These are phyloP conservation scores for Pseudobourletiella spinata DNA, from an alignment of 1,140 invertebrate genomes.

Conservation along the genomic window DNA sequence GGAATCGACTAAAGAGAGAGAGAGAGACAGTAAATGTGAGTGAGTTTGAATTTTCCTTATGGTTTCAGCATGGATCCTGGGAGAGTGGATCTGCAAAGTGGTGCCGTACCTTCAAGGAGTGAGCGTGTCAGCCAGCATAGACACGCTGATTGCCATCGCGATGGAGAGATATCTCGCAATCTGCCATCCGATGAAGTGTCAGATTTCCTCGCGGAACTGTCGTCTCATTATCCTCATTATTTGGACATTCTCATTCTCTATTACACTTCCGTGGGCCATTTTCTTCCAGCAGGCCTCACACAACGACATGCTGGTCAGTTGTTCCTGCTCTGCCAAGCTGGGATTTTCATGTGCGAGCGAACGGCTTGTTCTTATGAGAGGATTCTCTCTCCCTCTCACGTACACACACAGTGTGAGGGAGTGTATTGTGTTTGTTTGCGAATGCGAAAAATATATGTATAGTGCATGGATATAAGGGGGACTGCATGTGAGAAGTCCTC, in stretches of 20 bases:
- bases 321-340: no score
- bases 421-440: no score
- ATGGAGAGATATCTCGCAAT: conserved; percentile 50
- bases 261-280: conserved; percentile 47
- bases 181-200: conserved; percentile 45
- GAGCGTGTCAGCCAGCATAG: conserved; percentile 49
- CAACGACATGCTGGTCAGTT: conserved; percentile 28
- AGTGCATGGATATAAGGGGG: no score
- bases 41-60: no score
- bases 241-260: conserved; percentile 43
- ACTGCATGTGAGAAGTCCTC: no score
- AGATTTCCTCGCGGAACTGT: conserved; percentile 43
- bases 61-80: conserved; percentile 48
- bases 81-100: conserved; percentile 47
- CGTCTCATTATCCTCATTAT: conserved; percentile 44
- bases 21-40: no score
- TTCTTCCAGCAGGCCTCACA: conserved; percentile 41
- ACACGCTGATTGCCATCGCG: conserved; percentile 50
- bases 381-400: no score
- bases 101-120: conserved; percentile 50
- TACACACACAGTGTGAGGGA: no score
- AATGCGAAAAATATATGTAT: no score
- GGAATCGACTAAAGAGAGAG: no score
- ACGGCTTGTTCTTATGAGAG: no score
- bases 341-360: no score